A percentile compares a stretch with the other conserved stretches of the same genome.
phyloP scores from a whole-genome alignment of 2,797 vertebrate genomes.

The Trachurus trachurus region DNA sequence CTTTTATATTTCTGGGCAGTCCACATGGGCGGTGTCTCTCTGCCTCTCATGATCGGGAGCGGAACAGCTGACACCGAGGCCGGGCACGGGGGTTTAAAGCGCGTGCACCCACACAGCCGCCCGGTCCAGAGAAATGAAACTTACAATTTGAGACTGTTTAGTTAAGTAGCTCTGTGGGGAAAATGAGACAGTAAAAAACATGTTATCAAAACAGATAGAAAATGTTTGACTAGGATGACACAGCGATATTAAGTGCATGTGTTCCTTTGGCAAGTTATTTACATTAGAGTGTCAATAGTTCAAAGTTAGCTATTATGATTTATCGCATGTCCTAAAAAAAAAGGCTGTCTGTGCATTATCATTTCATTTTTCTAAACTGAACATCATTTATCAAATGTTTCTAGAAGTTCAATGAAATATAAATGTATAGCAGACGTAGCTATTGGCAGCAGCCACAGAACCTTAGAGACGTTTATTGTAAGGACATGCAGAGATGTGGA shows the following conservation, averaged over 20 bases:
- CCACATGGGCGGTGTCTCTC: constrained; percentile 31
- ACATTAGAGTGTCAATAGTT: neutral
- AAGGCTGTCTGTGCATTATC: neutral
- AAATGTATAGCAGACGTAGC: too few relatives aligned
- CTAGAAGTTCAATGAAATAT: too few relatives aligned
- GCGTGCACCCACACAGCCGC: neutral
- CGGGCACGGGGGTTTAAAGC: rapidly evolving
- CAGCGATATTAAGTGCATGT: neutral
- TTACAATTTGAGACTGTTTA: neutral
- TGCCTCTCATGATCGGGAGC: rapidly evolving
- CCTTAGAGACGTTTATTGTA: too few relatives aligned
- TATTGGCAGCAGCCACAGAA: too few relatives aligned
- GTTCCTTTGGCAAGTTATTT: neutral
- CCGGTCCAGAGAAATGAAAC: constrained; percentile 59
- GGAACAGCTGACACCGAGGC: rapidly evolving
- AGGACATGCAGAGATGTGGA: too few relatives aligned
- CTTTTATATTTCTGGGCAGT: neutral
- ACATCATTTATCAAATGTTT: too few relatives aligned
- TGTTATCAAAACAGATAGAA: rapidly evolving
- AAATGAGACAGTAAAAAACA: neutral
- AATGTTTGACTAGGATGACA: neutral
- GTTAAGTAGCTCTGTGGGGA: rapidly evolving
- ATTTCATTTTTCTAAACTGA: neutral
- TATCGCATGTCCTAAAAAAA: neutral
- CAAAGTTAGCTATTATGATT: too few relatives aligned